Evolutionary conservation across 2,113 vertebrate genomes (phyloP).

Genomic region (Chiloscyllium plagiosum): DNA sequence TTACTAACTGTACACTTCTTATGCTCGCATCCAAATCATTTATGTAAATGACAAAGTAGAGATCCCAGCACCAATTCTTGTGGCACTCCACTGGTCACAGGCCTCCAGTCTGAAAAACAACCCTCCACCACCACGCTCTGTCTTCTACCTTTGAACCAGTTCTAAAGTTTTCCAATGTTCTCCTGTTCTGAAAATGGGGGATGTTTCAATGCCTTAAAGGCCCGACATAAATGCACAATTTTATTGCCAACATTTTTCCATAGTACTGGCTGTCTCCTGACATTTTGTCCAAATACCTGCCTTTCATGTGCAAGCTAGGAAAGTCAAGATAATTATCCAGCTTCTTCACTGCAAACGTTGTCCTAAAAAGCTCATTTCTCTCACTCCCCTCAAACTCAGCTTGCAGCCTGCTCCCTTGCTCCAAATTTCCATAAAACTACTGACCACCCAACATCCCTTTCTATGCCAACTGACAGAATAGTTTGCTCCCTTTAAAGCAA

Average conservation of each 20-base stretch:
- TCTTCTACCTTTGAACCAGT: too few relatives aligned
- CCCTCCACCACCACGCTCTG: too few relatives aligned
- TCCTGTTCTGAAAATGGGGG: not conserved
- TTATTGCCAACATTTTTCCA: not conserved
- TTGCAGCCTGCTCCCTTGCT: not conserved
- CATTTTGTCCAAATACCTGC: not conserved
- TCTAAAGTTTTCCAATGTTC: not conserved
- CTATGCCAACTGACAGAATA: not conserved
- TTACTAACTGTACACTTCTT: too few relatives aligned
- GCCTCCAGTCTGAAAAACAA: too few relatives aligned
- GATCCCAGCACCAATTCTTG: too few relatives aligned
- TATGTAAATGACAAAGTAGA: too few relatives aligned
- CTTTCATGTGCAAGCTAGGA: not conserved
- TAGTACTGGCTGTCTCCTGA: too few relatives aligned
- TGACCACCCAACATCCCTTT: not conserved
- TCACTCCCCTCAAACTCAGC: not conserved
- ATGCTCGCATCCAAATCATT: too few relatives aligned
- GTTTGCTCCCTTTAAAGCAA: not conserved
- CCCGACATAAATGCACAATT: not conserved
- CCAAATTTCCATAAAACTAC: not conserved
- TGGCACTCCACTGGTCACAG: too few relatives aligned
- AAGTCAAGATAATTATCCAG: not conserved
- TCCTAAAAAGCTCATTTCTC: not conserved
- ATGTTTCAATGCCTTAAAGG: not conserved
- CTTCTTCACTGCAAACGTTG: not conserved